Evolutionary conservation across 2,797 vertebrate genomes (phyloP), one percentile per base, ranked within the genome.

Genomic region (Phalanger gymnotis): DNA sequence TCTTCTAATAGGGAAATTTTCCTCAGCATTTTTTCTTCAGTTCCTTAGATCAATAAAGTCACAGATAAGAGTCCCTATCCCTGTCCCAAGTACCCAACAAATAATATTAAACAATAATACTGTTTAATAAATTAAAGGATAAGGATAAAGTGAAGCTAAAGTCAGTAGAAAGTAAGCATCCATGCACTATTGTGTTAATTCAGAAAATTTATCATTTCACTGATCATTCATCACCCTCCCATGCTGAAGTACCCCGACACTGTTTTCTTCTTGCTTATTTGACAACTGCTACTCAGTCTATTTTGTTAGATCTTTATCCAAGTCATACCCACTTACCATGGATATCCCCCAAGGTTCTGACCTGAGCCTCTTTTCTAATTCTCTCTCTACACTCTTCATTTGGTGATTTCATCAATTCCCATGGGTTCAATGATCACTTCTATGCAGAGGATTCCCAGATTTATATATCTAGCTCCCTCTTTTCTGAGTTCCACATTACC

Each of bases 201-300:
- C 87, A 11, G 93, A 96, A 95, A 28, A 16, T n/a, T 66, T 66
- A n/a, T n/a, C 58, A n/a, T 34, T 66, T 66, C 34, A n/a, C 61
- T 16, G 31, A n/a, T 66, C 34, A 66, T 16, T 66, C 34, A 66
- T n/a, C 13, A 16, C 61, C 5, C 53, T 92, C 53, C 10, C 56
- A 53, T 92, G 22, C 0, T 91, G 56, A 27, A 10, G 10, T 34
- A n/a, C 61, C n/a, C 5, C 1, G 31, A 34, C 31, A 66, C 31
- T n/a, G 1, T n/a, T 66, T 66, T 66, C 34, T 66, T 66, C 61
- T 27, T 66, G 31, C 4, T n/a, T 66, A 14, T n/a, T 14, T 66
- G 31, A 66, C 34, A 66, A 66, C 34, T 34, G 13, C 34, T 34
- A 14, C 12, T 34, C 57, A 31, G 30, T 14, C 61, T 66, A n/a